These are phyloP conservation scores for Porites lobata DNA, from an alignment of 92 coral and sea anemone species.

Conservation along the genomic window DNA sequence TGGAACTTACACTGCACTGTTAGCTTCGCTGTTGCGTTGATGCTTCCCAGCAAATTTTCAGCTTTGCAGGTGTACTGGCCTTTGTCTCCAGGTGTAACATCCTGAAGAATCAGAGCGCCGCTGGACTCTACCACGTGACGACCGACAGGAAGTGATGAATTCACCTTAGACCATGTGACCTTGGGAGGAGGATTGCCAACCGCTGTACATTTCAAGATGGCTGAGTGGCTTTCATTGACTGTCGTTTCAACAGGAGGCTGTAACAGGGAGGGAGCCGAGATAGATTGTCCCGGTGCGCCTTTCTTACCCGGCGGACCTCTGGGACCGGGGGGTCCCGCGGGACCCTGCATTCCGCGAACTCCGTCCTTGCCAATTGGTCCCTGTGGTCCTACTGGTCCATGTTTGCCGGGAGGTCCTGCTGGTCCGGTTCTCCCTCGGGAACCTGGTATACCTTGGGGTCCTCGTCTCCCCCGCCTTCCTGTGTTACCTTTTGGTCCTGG, in stretches of 20 bases:
- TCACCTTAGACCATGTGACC: background rate
- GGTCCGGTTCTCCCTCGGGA: background rate
- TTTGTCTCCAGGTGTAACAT: background rate
- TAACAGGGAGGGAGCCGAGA: background rate
- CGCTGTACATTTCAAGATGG: background rate
- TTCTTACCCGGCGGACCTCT: background rate
- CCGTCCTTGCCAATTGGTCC: background rate
- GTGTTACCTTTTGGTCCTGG: background rate
- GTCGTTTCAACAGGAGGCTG: background rate
- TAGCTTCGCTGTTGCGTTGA: background rate
- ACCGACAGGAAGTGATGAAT: background rate
- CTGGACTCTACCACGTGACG: background rate
- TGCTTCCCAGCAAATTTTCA: background rate
- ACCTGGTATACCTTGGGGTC: background rate
- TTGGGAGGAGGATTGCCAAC: background rate
- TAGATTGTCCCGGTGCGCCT: background rate
- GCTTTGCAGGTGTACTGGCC: background rate
- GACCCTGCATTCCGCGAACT: background rate
- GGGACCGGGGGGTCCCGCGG: background rate
- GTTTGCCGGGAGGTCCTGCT: background rate
- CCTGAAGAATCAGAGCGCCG: background rate
- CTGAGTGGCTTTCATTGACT: background rate
- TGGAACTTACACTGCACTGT: too few relatives aligned
- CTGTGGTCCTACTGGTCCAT: background rate
- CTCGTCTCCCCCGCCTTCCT: background rate